Evolutionary conservation across 2,113 vertebrate species (phyloP), one percentile per base, ranked within the genome.

Genomic region (Columbina picui): DNA sequence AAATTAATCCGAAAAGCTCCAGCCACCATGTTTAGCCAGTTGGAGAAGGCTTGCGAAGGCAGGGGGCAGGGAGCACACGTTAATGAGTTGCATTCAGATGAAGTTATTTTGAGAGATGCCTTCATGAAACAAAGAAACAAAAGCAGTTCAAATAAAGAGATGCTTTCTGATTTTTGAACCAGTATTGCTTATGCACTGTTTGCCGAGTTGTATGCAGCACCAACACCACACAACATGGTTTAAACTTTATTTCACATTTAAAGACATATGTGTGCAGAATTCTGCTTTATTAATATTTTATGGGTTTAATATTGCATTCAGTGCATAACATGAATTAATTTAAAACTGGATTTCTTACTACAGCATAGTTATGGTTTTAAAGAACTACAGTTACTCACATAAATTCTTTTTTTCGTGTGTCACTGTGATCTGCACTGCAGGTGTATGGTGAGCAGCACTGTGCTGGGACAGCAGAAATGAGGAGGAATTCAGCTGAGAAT

Each of bases 1-100:
- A 98, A 97, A 97, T 82, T 94, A 90, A 97, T 96, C 93, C 45
- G 56, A 95, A 97, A 98, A 95, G 84, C 87, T 96, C 56, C 47
- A 93, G 89, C 59, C 90, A 94, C 71, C 91, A 84, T 29, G 57
- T 94, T 94, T 95, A 96, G 89, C 75, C 94, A 81, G 94, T 21
- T 87, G 92, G 84, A 69, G 45, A 79, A 94, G 79, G 68, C 61
- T 85, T 83, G 67, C 1, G 0, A 82, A 80, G 32, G 16, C 38
- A 43, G 83, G 19, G 50, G 38, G 41, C 1, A 1, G 53, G 57
- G 41, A 90, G 59, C 25, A 56, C 61, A 69, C 27, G 65, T 38
- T 90, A 84, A 83, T 64, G 45, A 92, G 26, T 12, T 92, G 90
- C 45, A 89, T 95, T 89, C 85, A 92, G 68, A 82, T 10, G 39